Base-by-base conservation (phyloP, 2,797 vertebrate species). In the Pempheris klunzingeri region DNA sequence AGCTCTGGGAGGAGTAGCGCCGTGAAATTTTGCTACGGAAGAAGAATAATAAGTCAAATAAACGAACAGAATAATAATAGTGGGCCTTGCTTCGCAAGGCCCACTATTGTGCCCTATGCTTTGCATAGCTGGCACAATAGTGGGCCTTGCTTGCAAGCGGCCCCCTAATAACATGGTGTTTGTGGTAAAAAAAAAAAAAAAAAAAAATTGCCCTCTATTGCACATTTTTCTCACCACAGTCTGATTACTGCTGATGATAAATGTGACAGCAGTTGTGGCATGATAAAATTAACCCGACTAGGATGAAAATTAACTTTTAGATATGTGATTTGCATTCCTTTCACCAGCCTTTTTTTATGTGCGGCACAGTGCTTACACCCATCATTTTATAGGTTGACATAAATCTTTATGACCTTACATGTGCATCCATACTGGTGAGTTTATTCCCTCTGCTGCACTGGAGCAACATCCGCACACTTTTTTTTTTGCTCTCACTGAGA, bases 401-500 rank as follows among this genome's bases (percentile, higher is more conserved):
- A 62, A 71, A 83, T 78, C 36, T 78, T 80, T 62, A 66, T 78
- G 52, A 74, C 53, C 60, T 71, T 54, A 52, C 41, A 72, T 78
- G 26, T 50, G 34, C 13, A 63, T 28, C 18, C 9, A 52, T 75
- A 2, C 26, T 38, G 5, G 2, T 34, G 7, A 34, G 39, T 13
- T 49, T 47, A 32, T 36, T 26, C 10, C 10, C 18, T 17, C 15
- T 24, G 2, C 8, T 34, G 32, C 22, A n/a, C n/a, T n/a, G n/a
- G n/a, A n/a, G n/a, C n/a, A n/a, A n/a, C n/a, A n/a, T n/a, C n/a
- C n/a, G n/a, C n/a, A n/a, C n/a, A n/a, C n/a, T n/a, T n/a, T n/a
- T n/a, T n/a, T n/a, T n/a, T n/a, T n/a, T n/a, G n/a, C n/a, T n/a
- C n/a, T n/a, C n/a, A n/a, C n/a, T n/a, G n/a, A n/a, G n/a, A n/a